A percentile compares a stretch with the other conserved stretches of the same genome.
phyloP scores from a whole-genome alignment of 2,797 vertebrate species.

The Decapterus maruadsi region DNA sequence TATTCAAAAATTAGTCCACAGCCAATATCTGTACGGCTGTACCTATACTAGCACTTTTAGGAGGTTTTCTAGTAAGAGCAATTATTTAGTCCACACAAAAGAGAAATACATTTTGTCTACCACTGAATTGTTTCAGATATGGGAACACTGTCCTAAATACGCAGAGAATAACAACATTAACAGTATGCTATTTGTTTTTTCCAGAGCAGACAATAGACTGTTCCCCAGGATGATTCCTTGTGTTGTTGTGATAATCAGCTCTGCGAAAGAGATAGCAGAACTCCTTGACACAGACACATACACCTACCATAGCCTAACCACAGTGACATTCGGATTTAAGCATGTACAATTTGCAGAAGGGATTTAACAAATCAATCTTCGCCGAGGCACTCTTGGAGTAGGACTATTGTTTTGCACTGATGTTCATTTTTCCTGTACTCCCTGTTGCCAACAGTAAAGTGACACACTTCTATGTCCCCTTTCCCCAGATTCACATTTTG shows the following conservation, averaged over 20 bases:
- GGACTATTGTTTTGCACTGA: not conserved
- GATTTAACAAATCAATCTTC: not conserved
- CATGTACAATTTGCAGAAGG: not conserved
- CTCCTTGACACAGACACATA: slow-evolving; percentile 21
- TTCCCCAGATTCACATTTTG: slow-evolving; percentile 6
- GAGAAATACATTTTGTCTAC: not conserved
- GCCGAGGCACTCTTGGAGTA: not conserved
- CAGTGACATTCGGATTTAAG: slow-evolving; percentile 4
- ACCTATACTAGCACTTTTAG: too few relatives aligned
- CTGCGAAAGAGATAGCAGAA: slow-evolving; percentile 8
- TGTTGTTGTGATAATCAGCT: slow-evolving; percentile 47
- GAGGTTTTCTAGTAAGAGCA: not conserved
- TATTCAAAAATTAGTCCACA: not conserved
- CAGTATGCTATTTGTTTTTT: slow-evolving; percentile 16
- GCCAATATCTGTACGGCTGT: not conserved
- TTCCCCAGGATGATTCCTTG: slow-evolving; percentile 19
- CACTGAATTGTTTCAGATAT: not conserved
- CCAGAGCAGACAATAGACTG: not conserved
- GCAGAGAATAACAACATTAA: not conserved
- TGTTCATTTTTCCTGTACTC: slow-evolving; percentile 1
- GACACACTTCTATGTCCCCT: not conserved
- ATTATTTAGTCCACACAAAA: not conserved
- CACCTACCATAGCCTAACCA: not conserved
- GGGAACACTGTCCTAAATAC: not conserved
- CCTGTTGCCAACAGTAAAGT: not conserved